Base-by-base conservation (phyloP, 2,797 vertebrate species). In the Gadopsis bispinosus region DNA sequence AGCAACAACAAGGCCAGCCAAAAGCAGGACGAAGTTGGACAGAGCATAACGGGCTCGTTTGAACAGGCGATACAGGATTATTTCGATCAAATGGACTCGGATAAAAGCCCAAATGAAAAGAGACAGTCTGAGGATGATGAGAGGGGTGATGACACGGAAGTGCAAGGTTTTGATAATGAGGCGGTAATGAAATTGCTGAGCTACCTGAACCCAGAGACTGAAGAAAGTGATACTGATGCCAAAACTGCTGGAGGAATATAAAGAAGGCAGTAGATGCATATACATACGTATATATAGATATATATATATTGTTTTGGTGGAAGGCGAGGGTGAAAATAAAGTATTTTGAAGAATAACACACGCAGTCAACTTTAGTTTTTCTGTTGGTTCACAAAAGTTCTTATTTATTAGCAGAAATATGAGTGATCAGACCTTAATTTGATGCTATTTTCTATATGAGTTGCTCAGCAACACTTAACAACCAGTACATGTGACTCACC, bases 141-240 rank as follows among this genome's bases (percentile, higher is more conserved):
- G 31, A 86, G 29, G 0, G 94, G 91, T 0, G 92, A 90, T 9
- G 90, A 58, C 75, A 0, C 92, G 2, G 93, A 79, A 72, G 94
- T 83, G 80, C 95, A 95, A 66, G 93, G 94, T 78, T 85, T 94
- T 69, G 96, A 97, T 75, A 96, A 97, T 68, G 96, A 97, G 79
- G 95, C 94, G 14, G 89, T 98, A 89, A 95, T 97, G 88, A 97
- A 97, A 88, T 91, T 99, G 82, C 90, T 98, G 75, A 96, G 95
- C 85, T 97, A 95, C 62, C 92, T 99, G 85, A 96, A 96, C 73
- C 97, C 97, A 70, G 97, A 97, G 87, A 95, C 94, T 75, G 94
- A 95, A 65, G 96, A 96, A 71, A 95, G 92, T 4, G 87, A 83
- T 20, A 41, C 92, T 60, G 89, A 95, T 22, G 88, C 87, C 68